phyloP scores from a whole-genome alignment of 92 coral and sea anemone genomes.

The Porites lobata region DNA sequence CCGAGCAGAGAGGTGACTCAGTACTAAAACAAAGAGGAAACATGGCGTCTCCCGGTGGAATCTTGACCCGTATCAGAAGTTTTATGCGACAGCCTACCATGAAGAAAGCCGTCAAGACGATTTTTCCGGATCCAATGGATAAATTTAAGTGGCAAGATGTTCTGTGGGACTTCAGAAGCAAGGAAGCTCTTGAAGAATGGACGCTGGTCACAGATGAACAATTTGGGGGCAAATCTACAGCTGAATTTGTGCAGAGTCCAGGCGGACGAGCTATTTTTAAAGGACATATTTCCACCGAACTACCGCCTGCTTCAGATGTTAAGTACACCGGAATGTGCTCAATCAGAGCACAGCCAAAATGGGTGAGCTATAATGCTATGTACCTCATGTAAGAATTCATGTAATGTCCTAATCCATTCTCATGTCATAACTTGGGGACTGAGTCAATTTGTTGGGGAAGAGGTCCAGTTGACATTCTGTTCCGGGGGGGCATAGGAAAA shows the following conservation, averaged over 20 bases:
- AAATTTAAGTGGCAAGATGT: slow-evolving; percentile 81
- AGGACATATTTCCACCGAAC: slow-evolving; percentile 87
- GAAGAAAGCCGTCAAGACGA: slow-evolving; percentile 74
- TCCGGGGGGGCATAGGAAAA: no score
- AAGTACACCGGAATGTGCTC: slow-evolving; percentile 97
- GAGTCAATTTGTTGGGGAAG: no score
- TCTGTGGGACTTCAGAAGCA: slow-evolving; percentile 89
- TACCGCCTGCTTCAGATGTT: slow-evolving; percentile 82
- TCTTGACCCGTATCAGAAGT: slow-evolving; percentile 30
- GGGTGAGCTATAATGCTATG: slow-evolving; percentile 67
- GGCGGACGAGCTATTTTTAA: slow-evolving; percentile 86
- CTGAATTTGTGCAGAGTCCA: slow-evolving; percentile 81
- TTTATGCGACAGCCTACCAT: slow-evolving; percentile 62
- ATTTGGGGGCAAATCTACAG: slow-evolving; percentile 92
- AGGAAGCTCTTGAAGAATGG: slow-evolving; percentile 81
- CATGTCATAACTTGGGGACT: no score
- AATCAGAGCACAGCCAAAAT: slow-evolving; percentile 90
- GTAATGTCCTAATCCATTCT: no score
- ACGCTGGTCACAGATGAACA: slow-evolving; percentile 87
- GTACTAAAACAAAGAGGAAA: slow-evolving; percentile 31
- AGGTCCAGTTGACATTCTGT: no score
- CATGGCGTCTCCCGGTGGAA: slow-evolving; percentile 79
- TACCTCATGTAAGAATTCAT: no score
- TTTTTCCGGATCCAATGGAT: slow-evolving; percentile 93
- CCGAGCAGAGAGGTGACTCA: no score